Percentiles rank a stretch among this genome's conserved stretches.
Evolutionary conservation across 2,888 invertebrate species (phyloP).

Genomic region (Beris chalybata): DNA sequence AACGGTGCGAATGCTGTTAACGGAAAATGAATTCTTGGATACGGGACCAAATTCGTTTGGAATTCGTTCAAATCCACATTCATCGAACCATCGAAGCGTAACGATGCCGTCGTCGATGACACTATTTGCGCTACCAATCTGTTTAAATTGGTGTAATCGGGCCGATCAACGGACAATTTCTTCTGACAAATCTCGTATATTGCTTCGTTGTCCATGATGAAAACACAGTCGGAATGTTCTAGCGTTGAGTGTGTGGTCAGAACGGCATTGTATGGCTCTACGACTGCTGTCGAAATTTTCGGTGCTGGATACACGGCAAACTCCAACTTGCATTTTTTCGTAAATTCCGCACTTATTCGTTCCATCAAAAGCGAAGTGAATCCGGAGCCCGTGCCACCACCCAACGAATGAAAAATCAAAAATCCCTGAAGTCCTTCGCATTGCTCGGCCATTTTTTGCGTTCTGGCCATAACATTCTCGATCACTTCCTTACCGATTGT

Average conservation of each 20-base stretch:
- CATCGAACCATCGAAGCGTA: conserved; percentile 80
- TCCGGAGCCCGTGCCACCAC: conserved; percentile 80
- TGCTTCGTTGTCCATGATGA: conserved; percentile 91
- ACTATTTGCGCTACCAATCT: conserved; percentile 70
- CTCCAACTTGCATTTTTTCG: conserved; percentile 82
- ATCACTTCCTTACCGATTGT: conserved; percentile 82
- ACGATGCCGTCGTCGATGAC: conserved; percentile 79
- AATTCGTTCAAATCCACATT: conserved; percentile 89
- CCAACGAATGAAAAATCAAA: conserved; percentile 87
- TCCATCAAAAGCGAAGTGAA: conserved; percentile 85
- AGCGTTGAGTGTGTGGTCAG: conserved; percentile 86
- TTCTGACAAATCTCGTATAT: conserved; percentile 85
- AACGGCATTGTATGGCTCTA: conserved; percentile 89
- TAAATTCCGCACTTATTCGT: conserved; percentile 75
- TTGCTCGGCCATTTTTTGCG: conserved; percentile 77
- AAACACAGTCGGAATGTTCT: conserved; percentile 81
- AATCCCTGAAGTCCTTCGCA: conserved; percentile 82
- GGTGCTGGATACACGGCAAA: conserved; percentile 52
- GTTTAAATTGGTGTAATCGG: conserved; percentile 70
- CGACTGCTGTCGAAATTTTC: conserved; percentile 83
- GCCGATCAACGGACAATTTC: conserved; percentile 63
- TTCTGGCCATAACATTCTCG: conserved; percentile 69
- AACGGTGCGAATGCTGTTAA: conserved; percentile 73
- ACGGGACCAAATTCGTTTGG: conserved; percentile 89
- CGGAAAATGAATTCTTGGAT: conserved; percentile 90